These are phyloP conservation scores for Melanerpes formicivorus DNA, from an alignment of 2,113 vertebrate species.

Conservation along the genomic window DNA sequence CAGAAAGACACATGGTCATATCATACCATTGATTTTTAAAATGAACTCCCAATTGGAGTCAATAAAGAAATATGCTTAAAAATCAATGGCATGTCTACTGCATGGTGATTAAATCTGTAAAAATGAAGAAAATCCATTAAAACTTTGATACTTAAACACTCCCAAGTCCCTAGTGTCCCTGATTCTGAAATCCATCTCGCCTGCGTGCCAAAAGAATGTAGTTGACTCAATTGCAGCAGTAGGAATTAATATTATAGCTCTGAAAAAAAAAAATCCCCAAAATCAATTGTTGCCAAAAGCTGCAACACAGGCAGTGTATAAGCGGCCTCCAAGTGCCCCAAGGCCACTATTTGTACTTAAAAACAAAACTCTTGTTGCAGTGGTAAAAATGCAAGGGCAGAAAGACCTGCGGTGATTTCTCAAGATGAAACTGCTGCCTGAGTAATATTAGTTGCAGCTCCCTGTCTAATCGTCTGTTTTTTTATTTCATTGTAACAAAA, in stretches of 20 bases:
- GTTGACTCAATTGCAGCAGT: background rate
- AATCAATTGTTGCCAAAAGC: background rate
- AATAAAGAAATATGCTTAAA: constrained; percentile 42
- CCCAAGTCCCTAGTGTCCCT: constrained; percentile 4
- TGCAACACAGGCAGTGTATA: background rate
- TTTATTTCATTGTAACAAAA: background rate
- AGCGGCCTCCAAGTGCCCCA: background rate
- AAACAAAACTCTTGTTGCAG: background rate
- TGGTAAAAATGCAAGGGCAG: background rate
- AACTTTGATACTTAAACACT: constrained; percentile 18
- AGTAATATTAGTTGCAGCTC: background rate
- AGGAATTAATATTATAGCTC: background rate
- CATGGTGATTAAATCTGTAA: background rate
- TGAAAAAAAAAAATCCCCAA: background rate
- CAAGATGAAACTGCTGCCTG: background rate
- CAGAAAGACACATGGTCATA: background rate
- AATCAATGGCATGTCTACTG: constrained; percentile 32
- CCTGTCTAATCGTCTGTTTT: background rate
- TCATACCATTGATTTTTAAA: background rate
- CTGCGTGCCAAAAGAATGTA: background rate
- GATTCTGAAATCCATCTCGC: constrained; percentile 1
- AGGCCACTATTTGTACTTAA: background rate
- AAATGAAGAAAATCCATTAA: constrained; percentile 59
- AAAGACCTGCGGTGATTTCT: background rate
- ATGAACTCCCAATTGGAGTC: constrained; percentile 14